Conservation (phyloP, 2,888 invertebrate genomes). For the Prosopocoilus inquinatus region DNA sequence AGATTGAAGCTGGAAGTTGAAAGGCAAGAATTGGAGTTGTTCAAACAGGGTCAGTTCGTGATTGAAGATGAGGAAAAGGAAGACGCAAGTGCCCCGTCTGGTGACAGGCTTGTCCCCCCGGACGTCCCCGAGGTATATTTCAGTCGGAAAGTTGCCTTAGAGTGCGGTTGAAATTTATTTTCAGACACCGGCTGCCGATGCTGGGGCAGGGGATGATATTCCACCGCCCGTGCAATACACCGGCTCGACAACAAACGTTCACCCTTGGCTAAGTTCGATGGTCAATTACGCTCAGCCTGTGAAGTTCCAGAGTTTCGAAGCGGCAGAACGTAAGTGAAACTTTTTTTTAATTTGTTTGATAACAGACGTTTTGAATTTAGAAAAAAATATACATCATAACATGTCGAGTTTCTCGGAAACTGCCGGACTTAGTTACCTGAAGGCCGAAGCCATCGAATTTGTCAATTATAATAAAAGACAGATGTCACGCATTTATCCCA, state of each 20-base stretch:
- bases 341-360: neutral
- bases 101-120: slow-evolving; percentile 43
- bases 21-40: slow-evolving; percentile 86
- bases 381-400: slow-evolving; percentile 93
- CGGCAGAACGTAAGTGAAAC: slow-evolving; percentile 79
- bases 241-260: slow-evolving; percentile 97
- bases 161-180: slow-evolving; percentile 38
- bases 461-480: slow-evolving; percentile 99
- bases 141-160: neutral
- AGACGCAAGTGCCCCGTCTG: slow-evolving; percentile 68
- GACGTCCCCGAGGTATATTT: slow-evolving; percentile 45
- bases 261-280: slow-evolving; percentile 97
- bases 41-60: slow-evolving; percentile 87
- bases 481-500: slow-evolving; percentile 98
- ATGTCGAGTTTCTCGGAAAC: slow-evolving; percentile 99
- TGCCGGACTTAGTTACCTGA: slow-evolving; percentile 92
- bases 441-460: slow-evolving; percentile 95
- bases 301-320: slow-evolving; percentile 97
- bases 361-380: slow-evolving; percentile 55
- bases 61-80: slow-evolving; percentile 89
- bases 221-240: slow-evolving; percentile 80
- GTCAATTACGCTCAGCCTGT: slow-evolving; percentile 99
- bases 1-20: slow-evolving; percentile 94
- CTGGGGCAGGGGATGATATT: slow-evolving; percentile 60
- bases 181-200: slow-evolving; percentile 56